Conservation (phyloP, 2,888 invertebrate genomes). For the Hirtodrosophila cameraria region DNA sequence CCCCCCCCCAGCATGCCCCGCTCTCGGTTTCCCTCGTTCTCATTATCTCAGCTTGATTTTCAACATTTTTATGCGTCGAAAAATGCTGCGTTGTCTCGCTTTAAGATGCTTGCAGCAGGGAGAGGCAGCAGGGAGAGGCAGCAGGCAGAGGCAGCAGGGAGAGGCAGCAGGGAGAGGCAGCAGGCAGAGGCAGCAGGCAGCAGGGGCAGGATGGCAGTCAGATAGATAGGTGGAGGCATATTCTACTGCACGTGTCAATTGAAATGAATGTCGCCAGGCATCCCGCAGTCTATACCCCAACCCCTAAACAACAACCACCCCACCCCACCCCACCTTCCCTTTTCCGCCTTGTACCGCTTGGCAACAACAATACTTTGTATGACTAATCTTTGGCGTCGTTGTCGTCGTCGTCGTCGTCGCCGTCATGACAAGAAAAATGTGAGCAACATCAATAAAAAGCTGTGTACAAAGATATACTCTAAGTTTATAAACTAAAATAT, state of each 20-base stretch:
- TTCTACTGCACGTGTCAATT: slow-evolving; percentile 80
- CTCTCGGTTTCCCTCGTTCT: slow-evolving; percentile 28
- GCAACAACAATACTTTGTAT: slow-evolving; percentile 67
- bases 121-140: slow-evolving; percentile 1
- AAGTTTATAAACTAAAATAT: too few species aligned
- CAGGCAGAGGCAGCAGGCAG: slow-evolving; percentile 2
- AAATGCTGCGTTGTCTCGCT: slow-evolving; percentile 60
- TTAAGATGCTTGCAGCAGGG: slow-evolving; percentile 12
- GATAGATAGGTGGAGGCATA: slow-evolving; percentile 34
- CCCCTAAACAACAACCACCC: slow-evolving; percentile 3
- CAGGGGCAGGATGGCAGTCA: neutral
- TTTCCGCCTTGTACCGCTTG: slow-evolving; percentile 14
- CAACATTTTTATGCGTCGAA: slow-evolving; percentile 73
- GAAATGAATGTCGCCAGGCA: slow-evolving; percentile 79
- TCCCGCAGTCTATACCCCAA: slow-evolving; percentile 52
- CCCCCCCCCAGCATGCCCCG: slow-evolving; percentile 9
- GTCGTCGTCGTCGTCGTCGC: slow-evolving; percentile 29
- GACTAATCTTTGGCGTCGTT: slow-evolving; percentile 73
- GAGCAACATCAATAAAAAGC: slow-evolving; percentile 29
- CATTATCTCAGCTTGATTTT: slow-evolving; percentile 68
- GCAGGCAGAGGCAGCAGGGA: slow-evolving; percentile 3
- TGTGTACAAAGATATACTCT: neutral
- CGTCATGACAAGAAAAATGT: slow-evolving; percentile 48
- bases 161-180: slow-evolving; percentile 29
- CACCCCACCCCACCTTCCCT: too few species aligned